Conservation (phyloP, 2,888 invertebrate genomes). For the Amiota minor region DNA sequence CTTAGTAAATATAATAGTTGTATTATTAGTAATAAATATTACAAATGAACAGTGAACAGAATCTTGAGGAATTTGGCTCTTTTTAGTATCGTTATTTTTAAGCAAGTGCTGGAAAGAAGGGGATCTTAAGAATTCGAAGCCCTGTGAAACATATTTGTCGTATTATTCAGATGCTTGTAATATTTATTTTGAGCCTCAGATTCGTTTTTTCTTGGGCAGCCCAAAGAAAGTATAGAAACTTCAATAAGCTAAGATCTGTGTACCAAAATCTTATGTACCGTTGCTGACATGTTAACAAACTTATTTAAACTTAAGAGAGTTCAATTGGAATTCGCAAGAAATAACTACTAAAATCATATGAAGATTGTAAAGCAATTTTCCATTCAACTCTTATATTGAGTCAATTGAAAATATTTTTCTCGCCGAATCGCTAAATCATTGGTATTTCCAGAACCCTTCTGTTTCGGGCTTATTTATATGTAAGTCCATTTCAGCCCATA, state of each 20-base stretch:
- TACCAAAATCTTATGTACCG: conserved; percentile 8
- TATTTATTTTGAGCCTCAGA: background rate
- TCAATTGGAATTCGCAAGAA: background rate
- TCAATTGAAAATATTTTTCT: background rate
- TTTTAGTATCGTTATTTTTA: background rate
- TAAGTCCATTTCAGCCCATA: conserved; percentile 30
- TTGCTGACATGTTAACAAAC: background rate
- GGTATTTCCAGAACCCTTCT: background rate
- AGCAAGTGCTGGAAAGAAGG: background rate
- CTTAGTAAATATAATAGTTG: background rate
- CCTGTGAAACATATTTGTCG: background rate
- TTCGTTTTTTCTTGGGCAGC: conserved; percentile 2
- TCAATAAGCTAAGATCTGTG: background rate
- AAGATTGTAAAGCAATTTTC: background rate
- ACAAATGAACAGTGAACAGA: background rate
- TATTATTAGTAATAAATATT: background rate
- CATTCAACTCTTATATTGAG: background rate
- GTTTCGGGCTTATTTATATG: conserved; percentile 29
- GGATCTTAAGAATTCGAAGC: background rate
- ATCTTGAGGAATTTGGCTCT: background rate
- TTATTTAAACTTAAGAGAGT: background rate
- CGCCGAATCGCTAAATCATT: background rate
- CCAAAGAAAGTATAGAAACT: conserved; percentile 3
- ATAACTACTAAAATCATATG: background rate
- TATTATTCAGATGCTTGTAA: background rate